phyloP scores from a whole-genome alignment of 2,888 invertebrate genomes.

The Microdon myrmicae region DNA sequence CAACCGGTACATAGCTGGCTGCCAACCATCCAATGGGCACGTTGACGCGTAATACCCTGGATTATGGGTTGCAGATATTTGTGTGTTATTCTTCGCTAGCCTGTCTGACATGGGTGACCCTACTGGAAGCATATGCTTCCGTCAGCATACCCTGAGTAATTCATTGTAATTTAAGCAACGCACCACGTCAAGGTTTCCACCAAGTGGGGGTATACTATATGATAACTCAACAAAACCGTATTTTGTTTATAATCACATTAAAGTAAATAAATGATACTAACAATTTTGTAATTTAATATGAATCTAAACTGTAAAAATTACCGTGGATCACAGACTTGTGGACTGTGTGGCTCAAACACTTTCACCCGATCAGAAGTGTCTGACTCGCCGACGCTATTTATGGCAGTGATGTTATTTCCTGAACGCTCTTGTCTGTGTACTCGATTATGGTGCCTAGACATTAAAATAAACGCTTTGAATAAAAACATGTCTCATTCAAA shows the following conservation, averaged over 20 bases:
- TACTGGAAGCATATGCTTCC: too few species aligned
- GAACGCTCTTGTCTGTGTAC: conserved; percentile 75
- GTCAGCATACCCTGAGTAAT: too few species aligned
- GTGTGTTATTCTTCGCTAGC: too few species aligned
- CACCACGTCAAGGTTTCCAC: too few species aligned
- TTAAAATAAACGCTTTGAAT: not conserved
- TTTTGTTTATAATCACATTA: not conserved
- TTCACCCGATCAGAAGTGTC: conserved; percentile 54
- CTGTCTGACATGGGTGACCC: too few species aligned
- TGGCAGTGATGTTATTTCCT: conserved; percentile 69
- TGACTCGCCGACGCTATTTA: conserved; percentile 66
- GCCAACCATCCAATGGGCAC: too few species aligned
- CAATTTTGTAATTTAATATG: not conserved
- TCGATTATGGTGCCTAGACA: conserved; percentile 75
- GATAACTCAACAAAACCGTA: conserved; percentile 4
- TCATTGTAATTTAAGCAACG: too few species aligned
- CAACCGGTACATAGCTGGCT: too few species aligned
- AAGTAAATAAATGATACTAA: not conserved
- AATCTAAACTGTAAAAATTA: conserved; percentile 14
- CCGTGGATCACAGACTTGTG: conserved; percentile 58
- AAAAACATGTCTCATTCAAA: not conserved
- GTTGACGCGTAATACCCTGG: too few species aligned
- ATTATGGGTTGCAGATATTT: too few species aligned
- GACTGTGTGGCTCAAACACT: conserved; percentile 55
- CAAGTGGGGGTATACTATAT: too few species aligned